phyloP scores from a whole-genome alignment of 2,797 vertebrate species.

The Channa striata region DNA sequence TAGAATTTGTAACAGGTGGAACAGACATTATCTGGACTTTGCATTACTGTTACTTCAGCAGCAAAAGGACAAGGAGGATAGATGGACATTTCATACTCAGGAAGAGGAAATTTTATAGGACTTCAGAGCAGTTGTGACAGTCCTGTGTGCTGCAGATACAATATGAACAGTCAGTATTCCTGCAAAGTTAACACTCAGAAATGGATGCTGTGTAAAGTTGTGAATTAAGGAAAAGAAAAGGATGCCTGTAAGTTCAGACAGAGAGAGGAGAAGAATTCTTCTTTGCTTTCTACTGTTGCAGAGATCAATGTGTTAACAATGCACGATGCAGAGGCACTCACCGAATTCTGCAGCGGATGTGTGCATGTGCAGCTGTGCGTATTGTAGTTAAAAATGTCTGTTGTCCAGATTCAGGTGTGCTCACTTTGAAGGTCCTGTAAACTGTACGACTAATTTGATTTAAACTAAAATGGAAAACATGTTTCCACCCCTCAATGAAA shows the following conservation, averaged over 20 bases:
- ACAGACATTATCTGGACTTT: conserved; percentile 64
- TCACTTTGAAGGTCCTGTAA: conserved; percentile 64
- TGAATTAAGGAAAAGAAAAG: background rate
- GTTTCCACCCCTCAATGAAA: conserved; percentile 71
- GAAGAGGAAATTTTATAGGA: conserved; percentile 63
- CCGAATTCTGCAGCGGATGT: background rate
- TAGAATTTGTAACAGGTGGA: conserved; percentile 64
- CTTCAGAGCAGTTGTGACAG: conserved; percentile 38
- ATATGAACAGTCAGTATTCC: conserved; percentile 26
- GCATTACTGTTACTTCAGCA: conserved; percentile 30
- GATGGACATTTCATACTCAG: conserved; percentile 53
- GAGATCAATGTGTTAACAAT: background rate
- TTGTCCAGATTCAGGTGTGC: conserved; percentile 56
- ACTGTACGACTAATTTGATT: conserved; percentile 78
- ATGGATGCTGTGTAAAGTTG: conserved; percentile 14
- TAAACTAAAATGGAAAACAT: conserved; percentile 80
- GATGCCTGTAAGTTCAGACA: conserved; percentile 36
- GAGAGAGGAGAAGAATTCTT: background rate
- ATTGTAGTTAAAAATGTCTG: conserved; percentile 27
- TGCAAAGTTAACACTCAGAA: conserved; percentile 32
- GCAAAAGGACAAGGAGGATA: conserved; percentile 43
- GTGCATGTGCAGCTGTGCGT: conserved; percentile 12
- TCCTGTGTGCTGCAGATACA: conserved; percentile 44
- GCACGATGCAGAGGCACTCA: too few species aligned
- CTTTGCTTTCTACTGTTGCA: background rate